These are phyloP conservation scores for Syngnathus acus DNA, from an alignment of 2,797 vertebrate genomes.

Conservation along the genomic window DNA sequence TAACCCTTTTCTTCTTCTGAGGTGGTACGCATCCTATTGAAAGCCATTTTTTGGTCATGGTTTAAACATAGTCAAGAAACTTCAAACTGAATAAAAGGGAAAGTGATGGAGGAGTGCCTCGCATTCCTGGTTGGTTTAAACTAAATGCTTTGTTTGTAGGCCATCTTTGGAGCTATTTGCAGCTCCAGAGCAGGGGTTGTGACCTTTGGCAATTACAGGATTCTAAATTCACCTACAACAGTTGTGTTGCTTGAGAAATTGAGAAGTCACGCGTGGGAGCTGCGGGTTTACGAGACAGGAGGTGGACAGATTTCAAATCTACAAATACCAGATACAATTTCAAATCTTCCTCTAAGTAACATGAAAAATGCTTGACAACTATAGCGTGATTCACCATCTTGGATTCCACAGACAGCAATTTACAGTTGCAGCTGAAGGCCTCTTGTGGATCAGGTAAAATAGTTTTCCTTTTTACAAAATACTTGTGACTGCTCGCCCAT, in stretches of 20 bases:
- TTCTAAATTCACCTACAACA: conserved; percentile 34
- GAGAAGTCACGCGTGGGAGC: conserved; percentile 15
- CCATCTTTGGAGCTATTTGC: conserved; percentile 46
- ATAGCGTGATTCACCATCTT: conserved; percentile 13
- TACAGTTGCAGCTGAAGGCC: conserved; percentile 10
- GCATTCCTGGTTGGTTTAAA: conserved; percentile 48
- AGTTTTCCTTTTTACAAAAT: neutral
- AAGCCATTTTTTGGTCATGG: conserved; percentile 54
- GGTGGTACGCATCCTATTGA: conserved; percentile 41
- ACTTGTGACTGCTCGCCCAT: neutral
- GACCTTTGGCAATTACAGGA: conserved; percentile 34
- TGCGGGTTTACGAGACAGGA: conserved; percentile 13
- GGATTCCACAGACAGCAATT: conserved; percentile 2
- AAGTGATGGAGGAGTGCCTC: conserved; percentile 46
- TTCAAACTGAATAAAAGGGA: conserved; percentile 53
- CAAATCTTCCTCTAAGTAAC: conserved; percentile 14
- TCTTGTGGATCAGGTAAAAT: neutral
- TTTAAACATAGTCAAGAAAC: conserved; percentile 55
- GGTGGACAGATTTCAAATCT: neutral
- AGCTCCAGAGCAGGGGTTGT: conserved; percentile 33
- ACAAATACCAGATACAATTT: conserved; percentile 11
- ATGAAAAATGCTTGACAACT: conserved; percentile 27
- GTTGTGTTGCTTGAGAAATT: conserved; percentile 32
- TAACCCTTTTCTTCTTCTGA: conserved; percentile 44
- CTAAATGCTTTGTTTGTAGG: conserved; percentile 41